These are phyloP conservation scores for Syndactyla subalaris DNA, from an alignment of 2,797 vertebrate genomes.

Conservation along the genomic window DNA sequence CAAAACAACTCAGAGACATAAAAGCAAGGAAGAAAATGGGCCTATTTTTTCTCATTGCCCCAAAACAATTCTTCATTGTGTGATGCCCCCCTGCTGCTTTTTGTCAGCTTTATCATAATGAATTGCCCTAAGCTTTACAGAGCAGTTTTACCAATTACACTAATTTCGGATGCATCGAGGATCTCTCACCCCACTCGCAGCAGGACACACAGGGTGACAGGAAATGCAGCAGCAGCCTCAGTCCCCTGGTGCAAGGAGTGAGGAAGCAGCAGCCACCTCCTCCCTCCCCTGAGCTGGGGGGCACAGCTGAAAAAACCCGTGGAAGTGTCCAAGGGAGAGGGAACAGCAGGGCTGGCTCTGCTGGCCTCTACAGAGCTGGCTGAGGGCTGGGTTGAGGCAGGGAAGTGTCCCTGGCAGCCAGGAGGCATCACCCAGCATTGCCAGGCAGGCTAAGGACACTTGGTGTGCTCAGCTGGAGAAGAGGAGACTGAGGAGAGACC, in stretches of 20 bases:
- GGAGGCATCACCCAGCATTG: not conserved
- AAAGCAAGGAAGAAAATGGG: not conserved
- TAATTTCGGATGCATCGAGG: not conserved
- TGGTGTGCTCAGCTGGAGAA: not conserved
- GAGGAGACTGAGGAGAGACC: not conserved
- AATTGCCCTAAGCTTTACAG: not conserved
- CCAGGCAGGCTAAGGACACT: not conserved
- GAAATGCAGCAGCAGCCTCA: not conserved
- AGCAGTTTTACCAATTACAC: not conserved
- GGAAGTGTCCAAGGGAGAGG: not conserved
- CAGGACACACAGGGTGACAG: not conserved
- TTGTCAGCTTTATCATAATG: slow-evolving; percentile 20
- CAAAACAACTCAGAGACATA: not conserved
- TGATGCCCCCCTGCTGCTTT: slow-evolving; percentile 27
- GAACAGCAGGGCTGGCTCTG: not conserved
- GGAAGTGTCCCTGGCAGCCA: not conserved
- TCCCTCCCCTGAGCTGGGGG: not conserved
- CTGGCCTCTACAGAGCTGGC: not conserved
- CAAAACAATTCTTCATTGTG: not conserved
- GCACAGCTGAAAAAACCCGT: not conserved
- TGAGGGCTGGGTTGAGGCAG: not conserved
- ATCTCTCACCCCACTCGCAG: not conserved
- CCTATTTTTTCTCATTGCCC: slow-evolving; percentile 11
- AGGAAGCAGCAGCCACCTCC: not conserved
- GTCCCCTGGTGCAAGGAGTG: not conserved